Base-by-base conservation (phyloP, 2,888 invertebrate species). In the Argyra leucocephala region DNA sequence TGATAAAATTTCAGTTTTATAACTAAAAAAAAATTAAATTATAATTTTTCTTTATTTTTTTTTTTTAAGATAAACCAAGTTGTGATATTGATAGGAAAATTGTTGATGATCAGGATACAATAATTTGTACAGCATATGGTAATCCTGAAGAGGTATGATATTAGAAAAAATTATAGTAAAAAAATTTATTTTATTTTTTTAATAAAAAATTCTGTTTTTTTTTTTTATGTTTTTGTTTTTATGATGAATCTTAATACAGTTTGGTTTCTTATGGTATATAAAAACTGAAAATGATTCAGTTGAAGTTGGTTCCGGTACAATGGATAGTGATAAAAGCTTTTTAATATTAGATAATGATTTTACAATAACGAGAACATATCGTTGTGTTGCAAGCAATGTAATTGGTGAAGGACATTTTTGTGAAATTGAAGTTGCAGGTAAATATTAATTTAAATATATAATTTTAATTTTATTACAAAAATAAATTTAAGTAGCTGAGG, bases 381-480 rank as follows among this genome's bases (percentile, higher is more conserved):
- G 89, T 66, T 95, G 95, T 78, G 84, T 85, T 72, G 93, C 91
- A 24, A 92, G 90, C 78, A 95, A 95, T 81, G 83, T 87, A 5
- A 90, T 93, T 18, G 94, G 93, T 2, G 73, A 75, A 67, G 85
- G 87, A 22, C 73, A 83, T 60, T 82, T 85, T 4, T 88, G 88
- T 75, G 86, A 87, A 75, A 80, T 84, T 66, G 86, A 87, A 74
- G 88, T 89, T 61, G 83, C 84, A 76, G 88, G 88, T 88, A 75
- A 79, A 76, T 76, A 67, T 23, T 26, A 10, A 26, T 6, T 31
- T 31, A 63, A 21, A 18, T 57, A 57, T 5, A 61, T 26, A 36
- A 57, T 62, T 31, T 64, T 48, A 59, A 31, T 57, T 66, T 58
- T 61, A 58, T 63, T 63, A 37, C 21, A 26, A 26, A 26, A 26